Conservation (phyloP, 2,888 invertebrate genomes). For the Melanargia galathea region DNA sequence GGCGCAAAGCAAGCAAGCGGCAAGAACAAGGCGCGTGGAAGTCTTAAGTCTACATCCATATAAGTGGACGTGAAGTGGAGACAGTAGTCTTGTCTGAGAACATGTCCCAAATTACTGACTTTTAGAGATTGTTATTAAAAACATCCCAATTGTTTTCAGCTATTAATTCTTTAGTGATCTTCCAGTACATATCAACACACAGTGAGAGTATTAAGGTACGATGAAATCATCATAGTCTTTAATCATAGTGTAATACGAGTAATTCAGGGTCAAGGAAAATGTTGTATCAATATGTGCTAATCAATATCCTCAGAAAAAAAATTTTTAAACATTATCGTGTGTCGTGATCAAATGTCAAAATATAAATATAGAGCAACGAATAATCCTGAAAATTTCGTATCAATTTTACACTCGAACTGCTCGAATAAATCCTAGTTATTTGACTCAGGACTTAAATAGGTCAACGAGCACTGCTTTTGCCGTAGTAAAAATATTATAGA, state of each 20-base stretch:
- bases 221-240: neutral
- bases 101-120: too few relatives aligned
- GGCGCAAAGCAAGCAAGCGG: too few relatives aligned
- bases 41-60: too few relatives aligned
- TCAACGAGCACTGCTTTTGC: constrained; percentile 4
- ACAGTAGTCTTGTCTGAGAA: too few relatives aligned
- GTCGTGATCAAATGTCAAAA: too few relatives aligned
- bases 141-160: constrained; percentile 21
- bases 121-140: too few relatives aligned
- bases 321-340: too few relatives aligned
- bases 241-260: too few relatives aligned
- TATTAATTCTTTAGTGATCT: constrained; percentile 33
- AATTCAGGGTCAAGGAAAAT: neutral
- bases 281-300: too few relatives aligned
- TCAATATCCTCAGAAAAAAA: too few relatives aligned
- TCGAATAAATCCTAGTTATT: neutral
- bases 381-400: neutral
- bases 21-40: too few relatives aligned
- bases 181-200: constrained; percentile 55
- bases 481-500: neutral
- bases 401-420: neutral
- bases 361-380: neutral
- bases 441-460: neutral
- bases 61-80: too few relatives aligned
- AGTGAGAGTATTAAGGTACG: constrained; percentile 70